Evolutionary conservation across 2,797 vertebrate species (phyloP).

Genomic region (Lophius americanus): DNA sequence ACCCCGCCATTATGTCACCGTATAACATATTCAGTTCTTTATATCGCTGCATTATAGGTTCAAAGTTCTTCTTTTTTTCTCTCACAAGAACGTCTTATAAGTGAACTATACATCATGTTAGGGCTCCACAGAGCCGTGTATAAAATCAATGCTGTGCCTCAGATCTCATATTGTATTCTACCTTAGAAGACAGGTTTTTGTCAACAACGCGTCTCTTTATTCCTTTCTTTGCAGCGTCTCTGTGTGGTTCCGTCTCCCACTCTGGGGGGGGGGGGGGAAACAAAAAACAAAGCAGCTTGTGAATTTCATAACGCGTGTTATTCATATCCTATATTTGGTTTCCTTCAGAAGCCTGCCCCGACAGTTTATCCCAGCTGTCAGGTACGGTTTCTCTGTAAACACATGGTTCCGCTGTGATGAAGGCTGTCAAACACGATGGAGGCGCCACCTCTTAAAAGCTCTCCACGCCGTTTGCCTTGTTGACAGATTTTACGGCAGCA

Average conservation of each 20-base stretch:
- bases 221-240: not conserved
- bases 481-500: constrained; percentile 3
- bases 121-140: not conserved
- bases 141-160: not conserved
- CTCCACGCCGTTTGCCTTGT: constrained; percentile 14
- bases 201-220: too few species aligned
- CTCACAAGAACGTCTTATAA: too few species aligned
- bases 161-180: not conserved
- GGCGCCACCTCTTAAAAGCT: constrained; percentile 8
- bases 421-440: constrained; percentile 8
- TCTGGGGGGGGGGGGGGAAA: too few species aligned
- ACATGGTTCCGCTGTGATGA: constrained; percentile 2
- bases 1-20: too few species aligned
- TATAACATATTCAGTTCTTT: too few species aligned
- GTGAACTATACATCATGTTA: not conserved
- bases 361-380: too few species aligned
- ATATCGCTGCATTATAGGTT: too few species aligned
- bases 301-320: constrained; percentile 50
- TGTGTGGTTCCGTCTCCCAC: constrained; percentile 27
- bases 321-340: constrained; percentile 29
- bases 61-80: too few species aligned
- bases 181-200: not conserved
- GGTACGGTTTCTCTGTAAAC: constrained; percentile 18
- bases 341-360: too few species aligned
- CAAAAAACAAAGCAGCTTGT: constrained; percentile 29